A percentile compares a stretch with the other conserved stretches of the same genome.
These are phyloP conservation scores for Patella vulgata DNA, from an alignment of 1,140 invertebrate species.

Conservation along the genomic window DNA sequence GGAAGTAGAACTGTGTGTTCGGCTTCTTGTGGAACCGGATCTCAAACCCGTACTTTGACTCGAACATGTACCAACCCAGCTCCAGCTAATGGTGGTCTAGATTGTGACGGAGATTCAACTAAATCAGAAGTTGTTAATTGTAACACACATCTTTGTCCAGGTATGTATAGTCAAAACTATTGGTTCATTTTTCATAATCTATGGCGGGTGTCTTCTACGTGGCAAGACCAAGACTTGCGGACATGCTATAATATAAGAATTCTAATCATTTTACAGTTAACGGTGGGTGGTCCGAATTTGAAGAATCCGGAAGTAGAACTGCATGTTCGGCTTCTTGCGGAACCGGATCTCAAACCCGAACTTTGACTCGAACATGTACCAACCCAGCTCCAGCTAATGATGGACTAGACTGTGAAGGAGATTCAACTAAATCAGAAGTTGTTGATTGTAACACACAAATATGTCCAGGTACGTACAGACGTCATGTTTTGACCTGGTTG, in stretches of 20 bases:
- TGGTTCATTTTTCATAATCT: no score
- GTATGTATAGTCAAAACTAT: slow-evolving; percentile 13
- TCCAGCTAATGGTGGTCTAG: neutral
- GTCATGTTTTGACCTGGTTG: no score
- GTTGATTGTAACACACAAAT: slow-evolving; percentile 21
- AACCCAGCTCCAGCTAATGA: slow-evolving; percentile 28
- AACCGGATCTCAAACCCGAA: slow-evolving; percentile 18
- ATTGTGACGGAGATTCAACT: neutral
- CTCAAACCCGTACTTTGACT: neutral
- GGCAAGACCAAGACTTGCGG: no score
- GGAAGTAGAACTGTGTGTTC: neutral
- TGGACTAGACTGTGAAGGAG: slow-evolving; percentile 18
- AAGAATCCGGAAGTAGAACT: slow-evolving; percentile 13
- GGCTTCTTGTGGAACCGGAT: neutral
- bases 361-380: slow-evolving; percentile 23
- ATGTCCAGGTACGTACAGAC: slow-evolving; percentile 23
- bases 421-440: slow-evolving; percentile 11
- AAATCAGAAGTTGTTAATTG: slow-evolving; percentile 19
- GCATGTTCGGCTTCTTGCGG: slow-evolving; percentile 32
- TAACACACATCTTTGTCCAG: slow-evolving; percentile 27
- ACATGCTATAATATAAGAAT: no score
- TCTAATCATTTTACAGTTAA: slow-evolving; percentile 20
- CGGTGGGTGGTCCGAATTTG: slow-evolving; percentile 31
- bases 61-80: slow-evolving; percentile 3
- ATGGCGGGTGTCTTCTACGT: no score